Base-by-base conservation (phyloP, 2,113 vertebrate species). In the Benthochromis sp. region DNA sequence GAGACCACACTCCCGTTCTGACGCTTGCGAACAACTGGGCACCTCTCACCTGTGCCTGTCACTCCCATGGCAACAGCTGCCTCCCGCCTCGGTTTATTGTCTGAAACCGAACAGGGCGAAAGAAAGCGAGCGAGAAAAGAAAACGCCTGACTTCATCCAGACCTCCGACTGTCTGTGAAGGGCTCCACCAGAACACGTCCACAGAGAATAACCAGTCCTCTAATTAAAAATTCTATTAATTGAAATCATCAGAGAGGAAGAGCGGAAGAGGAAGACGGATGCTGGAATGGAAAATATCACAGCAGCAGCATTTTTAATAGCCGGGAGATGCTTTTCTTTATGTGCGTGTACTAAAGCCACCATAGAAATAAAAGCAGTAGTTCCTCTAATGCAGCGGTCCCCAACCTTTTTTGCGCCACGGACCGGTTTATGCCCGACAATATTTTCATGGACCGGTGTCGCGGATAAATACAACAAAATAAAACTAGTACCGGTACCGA, bases 21-120 rank as follows among this genome's bases (percentile, higher is more conserved):
- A 92, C 10, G 91, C 52, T 69, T 85, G 88, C 80, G 83, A 94
- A 94, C 95, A 95, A 91, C 92, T 94, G 93, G 86, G 86, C 69
- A 47, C 14, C 76, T 84, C 92, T 94, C 96, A 96, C 96, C 96
- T 96, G 96, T 88, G 93, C 88, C 45, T 81, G 92, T 95, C 95
- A 95, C 91, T 97, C 95, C 80, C 81, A 73, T 82, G 59, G 84
- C 85, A 93, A 93, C 96, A 96, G 95, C 95, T 96, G 95, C 92
- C 86, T 83, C 83, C 76, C 38, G 90, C 90, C 86, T 90, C 57
- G 8, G 7, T 90, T 89, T 82, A 88, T 88, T 89, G 92, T 91
- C 55, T 88, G 43, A 85, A 82, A 83, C 71, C 45, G 40, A 88
- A 84, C 34, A 40, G 21, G n/a, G 31, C 1, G 7, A 50, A 29